Evolutionary conservation across 2,888 invertebrate species (phyloP).

Genomic region (Diploptera punctata): DNA sequence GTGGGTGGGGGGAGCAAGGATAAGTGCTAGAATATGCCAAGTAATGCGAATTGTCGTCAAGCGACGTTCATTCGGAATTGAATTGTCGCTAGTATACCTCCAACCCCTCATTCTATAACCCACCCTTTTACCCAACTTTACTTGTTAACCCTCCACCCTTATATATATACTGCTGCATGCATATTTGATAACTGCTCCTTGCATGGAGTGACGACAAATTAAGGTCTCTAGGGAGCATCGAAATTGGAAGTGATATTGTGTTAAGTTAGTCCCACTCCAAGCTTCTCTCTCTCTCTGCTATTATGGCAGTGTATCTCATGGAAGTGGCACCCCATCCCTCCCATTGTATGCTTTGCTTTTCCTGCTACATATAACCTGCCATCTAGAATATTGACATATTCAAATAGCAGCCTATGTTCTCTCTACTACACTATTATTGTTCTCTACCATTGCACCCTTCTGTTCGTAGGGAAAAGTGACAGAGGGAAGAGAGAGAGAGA

Average conservation of each 20-base stretch:
- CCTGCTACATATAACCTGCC: conserved; percentile 29
- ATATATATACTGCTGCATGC: conserved; percentile 36
- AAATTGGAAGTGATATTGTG: conserved; percentile 43
- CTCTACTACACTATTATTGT: conserved; percentile 38
- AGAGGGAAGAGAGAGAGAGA: background rate
- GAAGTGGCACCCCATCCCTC: conserved; percentile 17
- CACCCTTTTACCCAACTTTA: conserved; percentile 19
- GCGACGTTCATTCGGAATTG: conserved; percentile 33
- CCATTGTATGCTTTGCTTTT: background rate
- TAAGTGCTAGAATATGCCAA: conserved; percentile 26
- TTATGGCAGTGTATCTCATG: conserved; percentile 26
- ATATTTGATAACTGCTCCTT: conserved; percentile 41
- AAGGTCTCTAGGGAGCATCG: conserved; percentile 40
- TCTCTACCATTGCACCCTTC: conserved; percentile 28
- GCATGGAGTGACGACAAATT: conserved; percentile 40
- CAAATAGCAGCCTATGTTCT: conserved; percentile 39
- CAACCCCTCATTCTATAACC: conserved; percentile 15
- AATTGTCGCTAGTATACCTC: background rate
- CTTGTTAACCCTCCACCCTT: conserved; percentile 30
- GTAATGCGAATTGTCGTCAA: conserved; percentile 23
- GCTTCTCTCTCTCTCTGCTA: background rate
- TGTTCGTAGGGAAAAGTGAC: background rate
- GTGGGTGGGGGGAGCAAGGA: background rate
- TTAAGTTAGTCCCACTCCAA: conserved; percentile 35
- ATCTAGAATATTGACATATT: conserved; percentile 42